Percentiles rank a stretch among this genome's conserved stretches.
phyloP scores from a whole-genome alignment of 2,888 invertebrate species.

The Amphipyra berbera region DNA sequence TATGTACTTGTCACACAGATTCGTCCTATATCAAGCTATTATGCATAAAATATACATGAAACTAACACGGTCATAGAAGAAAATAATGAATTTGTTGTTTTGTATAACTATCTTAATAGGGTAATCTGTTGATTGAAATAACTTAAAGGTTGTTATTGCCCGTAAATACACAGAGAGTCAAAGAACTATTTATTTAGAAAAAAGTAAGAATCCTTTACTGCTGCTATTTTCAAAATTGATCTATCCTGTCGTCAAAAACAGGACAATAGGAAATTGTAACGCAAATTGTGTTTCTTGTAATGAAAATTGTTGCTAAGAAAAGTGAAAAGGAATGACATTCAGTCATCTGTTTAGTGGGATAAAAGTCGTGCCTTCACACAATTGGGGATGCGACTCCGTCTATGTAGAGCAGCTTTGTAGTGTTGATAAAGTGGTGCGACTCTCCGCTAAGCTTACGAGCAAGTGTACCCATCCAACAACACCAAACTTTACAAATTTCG shows the following conservation, averaged over 20 bases:
- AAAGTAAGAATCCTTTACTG: no score
- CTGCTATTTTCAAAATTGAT: no score
- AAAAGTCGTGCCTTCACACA: neutral
- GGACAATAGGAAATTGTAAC: neutral
- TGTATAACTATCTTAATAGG: no score
- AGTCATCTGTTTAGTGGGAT: constrained; percentile 2
- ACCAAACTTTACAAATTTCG: constrained; percentile 5
- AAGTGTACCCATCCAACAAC: constrained; percentile 21
- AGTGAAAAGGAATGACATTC: neutral
- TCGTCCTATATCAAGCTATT: no score
- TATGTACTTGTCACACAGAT: no score
- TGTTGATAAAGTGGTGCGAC: constrained; percentile 15
- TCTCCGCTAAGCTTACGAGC: neutral
- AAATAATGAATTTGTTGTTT: no score
- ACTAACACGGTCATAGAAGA: no score
- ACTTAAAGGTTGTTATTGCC: no score
- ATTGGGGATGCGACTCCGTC: neutral
- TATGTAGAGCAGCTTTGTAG: constrained; percentile 12
- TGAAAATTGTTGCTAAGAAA: neutral
- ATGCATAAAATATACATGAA: no score
- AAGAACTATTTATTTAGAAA: no score
- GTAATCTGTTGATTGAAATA: neutral
- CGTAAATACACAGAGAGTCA: no score
- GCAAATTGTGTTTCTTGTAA: neutral
- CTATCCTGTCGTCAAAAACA: neutral